Percentiles rank a stretch among this genome's conserved stretches.
Evolutionary conservation across 2,888 invertebrate species (phyloP).

Genomic region (Bellardia bayeri): DNA sequence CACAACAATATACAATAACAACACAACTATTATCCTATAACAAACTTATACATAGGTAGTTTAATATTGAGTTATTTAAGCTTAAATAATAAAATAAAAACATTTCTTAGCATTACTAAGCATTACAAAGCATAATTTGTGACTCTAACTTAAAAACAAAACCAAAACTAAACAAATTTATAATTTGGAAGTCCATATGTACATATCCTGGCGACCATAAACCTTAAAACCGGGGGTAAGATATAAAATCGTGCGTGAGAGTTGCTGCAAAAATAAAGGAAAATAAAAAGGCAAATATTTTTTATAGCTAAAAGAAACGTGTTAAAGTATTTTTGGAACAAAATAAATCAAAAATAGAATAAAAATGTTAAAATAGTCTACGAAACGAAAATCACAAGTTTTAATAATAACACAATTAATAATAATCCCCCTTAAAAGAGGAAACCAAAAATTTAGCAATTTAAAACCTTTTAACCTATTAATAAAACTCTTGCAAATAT

Average conservation of each 20-base stretch:
- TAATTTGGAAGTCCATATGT: no score
- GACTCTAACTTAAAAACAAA: no score
- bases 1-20: not conserved
- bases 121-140: no score
- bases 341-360: not conserved
- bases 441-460: no score
- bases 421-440: no score
- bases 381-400: no score
- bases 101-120: no score
- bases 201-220: not conserved
- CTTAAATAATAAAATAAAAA: not conserved
- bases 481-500: no score
- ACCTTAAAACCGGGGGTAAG: conserved; percentile 14
- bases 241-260: not conserved
- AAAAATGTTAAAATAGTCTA: no score
- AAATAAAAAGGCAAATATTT: not conserved
- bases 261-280: not conserved
- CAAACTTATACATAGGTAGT: conserved; percentile 7
- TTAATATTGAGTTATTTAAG: not conserved
- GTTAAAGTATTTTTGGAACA: not conserved
- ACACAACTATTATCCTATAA: not conserved
- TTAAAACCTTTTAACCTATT: no score
- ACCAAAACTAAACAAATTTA: not conserved
- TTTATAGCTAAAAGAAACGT: not conserved
- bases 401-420: no score